Base-by-base conservation (phyloP, 2,113 vertebrate genomes). In the Pelecanus crispus region DNA sequence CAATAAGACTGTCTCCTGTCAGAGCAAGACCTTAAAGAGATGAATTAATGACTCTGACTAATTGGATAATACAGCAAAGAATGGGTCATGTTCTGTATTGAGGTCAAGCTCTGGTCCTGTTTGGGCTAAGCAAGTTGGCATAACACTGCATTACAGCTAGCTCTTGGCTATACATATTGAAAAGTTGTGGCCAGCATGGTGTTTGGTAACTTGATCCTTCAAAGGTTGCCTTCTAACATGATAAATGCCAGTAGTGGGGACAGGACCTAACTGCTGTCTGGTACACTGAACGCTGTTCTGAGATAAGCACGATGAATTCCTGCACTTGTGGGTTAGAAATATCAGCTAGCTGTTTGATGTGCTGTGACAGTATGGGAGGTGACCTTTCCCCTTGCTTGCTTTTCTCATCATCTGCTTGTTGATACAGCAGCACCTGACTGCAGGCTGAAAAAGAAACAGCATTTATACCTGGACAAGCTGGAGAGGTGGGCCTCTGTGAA, bases 21-120 rank as follows among this genome's bases (percentile, higher is more conserved):
- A 91, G 78, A 95, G 94, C 95, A 94, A 96, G 94, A 70, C 86
- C 78, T 96, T 95, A 92, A 96, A 96, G 87, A 96, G 84, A 90
- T 0, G 1, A 96, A 94, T 95, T 96, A 95, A 95, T 52, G 81
- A 71, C 79, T 90, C 84, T 53, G 81, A 90, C 86, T 95, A 95
- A 97, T 91, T 87, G 92, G 95, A 89, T 92, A 94, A 89, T 50
- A 34, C 25, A 94, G 92, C 74, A 73, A 82, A 90, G 84, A 50
- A 49, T 1, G 49, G 73, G 49, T 86, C 53, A 66, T 4, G 25
- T 8, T 87, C 68, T 61, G 38, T 3, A 21, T 2, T 0, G 74
- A 73, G 86, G 86, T 90, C 62, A 67, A 72, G 71, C 84, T 58
- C 62, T 9, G 65, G 73, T 40, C 47, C 73, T 68, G 44, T 15